Percentiles rank a stretch among this genome's conserved stretches.
phyloP scores from a whole-genome alignment of 2,797 vertebrate genomes.

The Phrynocephalus vlangalii region DNA sequence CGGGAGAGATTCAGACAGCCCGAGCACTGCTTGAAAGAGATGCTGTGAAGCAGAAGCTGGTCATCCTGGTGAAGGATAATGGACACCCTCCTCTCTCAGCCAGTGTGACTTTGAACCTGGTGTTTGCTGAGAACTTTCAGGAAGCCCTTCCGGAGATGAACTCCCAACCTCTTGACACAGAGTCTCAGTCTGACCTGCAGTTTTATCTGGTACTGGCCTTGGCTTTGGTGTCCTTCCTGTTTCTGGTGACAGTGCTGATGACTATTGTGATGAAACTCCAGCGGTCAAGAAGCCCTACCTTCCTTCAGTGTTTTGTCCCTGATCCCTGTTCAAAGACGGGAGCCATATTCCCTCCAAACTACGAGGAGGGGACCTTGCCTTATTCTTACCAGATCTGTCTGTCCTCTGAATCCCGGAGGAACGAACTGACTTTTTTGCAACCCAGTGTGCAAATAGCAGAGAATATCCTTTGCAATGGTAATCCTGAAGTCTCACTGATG shows the following conservation, averaged over 20 bases:
- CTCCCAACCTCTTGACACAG: background rate
- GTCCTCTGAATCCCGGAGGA: conserved; percentile 65
- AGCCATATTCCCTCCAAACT: conserved; percentile 36
- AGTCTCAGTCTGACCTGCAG: conserved; percentile 52
- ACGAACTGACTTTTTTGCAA: conserved; percentile 67
- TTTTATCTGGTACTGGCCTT: conserved; percentile 63
- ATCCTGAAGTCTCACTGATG: conserved; percentile 41
- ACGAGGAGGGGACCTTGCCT: conserved; percentile 63
- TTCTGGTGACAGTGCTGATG: conserved; percentile 52
- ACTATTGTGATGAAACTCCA: conserved; percentile 36
- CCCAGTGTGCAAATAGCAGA: conserved; percentile 43
- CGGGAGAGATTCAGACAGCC: conserved; percentile 64
- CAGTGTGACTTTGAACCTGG: conserved; percentile 65
- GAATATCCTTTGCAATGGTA: conserved; percentile 65
- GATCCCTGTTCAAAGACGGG: conserved; percentile 37
- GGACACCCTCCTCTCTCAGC: conserved; percentile 66
- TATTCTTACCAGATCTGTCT: conserved; percentile 72
- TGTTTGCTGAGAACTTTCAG: conserved; percentile 70
- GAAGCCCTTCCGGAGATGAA: conserved; percentile 67
- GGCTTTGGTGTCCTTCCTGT: conserved; percentile 59
- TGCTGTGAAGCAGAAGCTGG: conserved; percentile 65
- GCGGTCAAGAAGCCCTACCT: background rate
- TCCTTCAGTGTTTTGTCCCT: conserved; percentile 44
- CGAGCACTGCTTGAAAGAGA: conserved; percentile 64
- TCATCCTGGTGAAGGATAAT: conserved; percentile 72